Evolutionary conservation across 2,113 vertebrate species (phyloP).

Genomic region (Eretmochelys imbricata): DNA sequence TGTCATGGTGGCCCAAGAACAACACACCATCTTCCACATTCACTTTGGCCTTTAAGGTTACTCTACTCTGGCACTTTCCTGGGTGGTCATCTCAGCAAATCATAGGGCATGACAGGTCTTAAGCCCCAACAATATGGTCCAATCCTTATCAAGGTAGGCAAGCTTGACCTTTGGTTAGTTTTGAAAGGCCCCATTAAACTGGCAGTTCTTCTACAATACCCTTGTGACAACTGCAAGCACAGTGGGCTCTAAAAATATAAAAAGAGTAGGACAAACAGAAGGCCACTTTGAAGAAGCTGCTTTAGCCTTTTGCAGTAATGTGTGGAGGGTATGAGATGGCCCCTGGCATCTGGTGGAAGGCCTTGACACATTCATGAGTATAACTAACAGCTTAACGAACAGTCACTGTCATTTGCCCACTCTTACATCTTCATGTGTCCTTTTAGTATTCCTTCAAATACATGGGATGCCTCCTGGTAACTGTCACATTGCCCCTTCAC

Average conservation of each 20-base stretch:
- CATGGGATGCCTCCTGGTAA: constrained; percentile 44
- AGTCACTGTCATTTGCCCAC: constrained; percentile 22
- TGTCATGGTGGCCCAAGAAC: too few species aligned
- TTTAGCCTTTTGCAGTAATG: not conserved
- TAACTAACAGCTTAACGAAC: constrained; percentile 2
- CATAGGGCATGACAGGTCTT: too few species aligned
- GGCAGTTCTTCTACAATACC: not conserved
- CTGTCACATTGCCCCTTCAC: constrained; percentile 56
- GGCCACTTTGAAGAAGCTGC: accelerated
- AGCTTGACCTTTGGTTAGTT: not conserved
- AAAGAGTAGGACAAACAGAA: not conserved
- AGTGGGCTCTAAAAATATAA: not conserved
- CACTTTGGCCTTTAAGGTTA: too few species aligned
- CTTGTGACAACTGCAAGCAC: not conserved
- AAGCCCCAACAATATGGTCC: too few species aligned
- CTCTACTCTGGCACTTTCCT: too few species aligned
- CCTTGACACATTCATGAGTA: not conserved
- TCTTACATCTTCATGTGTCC: constrained; percentile 5
- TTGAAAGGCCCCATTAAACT: not conserved
- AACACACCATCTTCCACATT: too few species aligned
- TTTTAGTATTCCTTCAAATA: constrained; percentile 34
- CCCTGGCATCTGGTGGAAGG: constrained; percentile 1
- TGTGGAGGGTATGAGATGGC: not conserved
- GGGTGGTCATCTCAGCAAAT: too few species aligned
- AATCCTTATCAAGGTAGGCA: not conserved